Base-by-base conservation (phyloP, 2,888 invertebrate species). In the Zygaena filipendulae region DNA sequence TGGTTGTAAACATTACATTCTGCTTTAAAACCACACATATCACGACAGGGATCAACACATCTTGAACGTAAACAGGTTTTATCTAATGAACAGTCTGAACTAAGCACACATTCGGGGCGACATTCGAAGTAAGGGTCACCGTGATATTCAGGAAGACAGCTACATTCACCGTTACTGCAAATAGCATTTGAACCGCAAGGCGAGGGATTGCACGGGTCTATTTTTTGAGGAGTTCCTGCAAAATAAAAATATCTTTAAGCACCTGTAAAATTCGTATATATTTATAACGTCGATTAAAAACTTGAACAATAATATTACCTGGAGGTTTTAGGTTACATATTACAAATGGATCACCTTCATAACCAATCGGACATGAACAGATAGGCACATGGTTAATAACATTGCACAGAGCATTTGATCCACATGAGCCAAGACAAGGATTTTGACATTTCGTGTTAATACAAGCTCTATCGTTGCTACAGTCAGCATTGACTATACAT, bases 11-110 rank as follows among this genome's bases (percentile, higher is more conserved):
- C 89, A 47, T 87, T 86, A 52, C 93, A 93, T 31, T 87, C 79
- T 2, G 92, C 88, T 52, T 87, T 87, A 27, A 82, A 67, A 6
- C 91, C 93, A 53, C 93, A 94, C 46, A 87, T 87, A 38, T 88
- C 88, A n/a, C 85, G 84, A 47, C 94, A 94, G 3, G 94, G 93
- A 66, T 94, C 86, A n/a, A 83, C 68, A 53, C 95, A 95, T 67
- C 91, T 91, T 33, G 87, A 88, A 35, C 86, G 83, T 18, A 89
- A 71, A 52, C 95, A 95, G 10, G 92, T 88, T 52, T 84, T 86
- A 51, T 90, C 86, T 26, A 84, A 70, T 1, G 88, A 75, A 63
- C 94, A 95, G 50, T 93, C 92, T 0, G 87, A 83, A 55, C 88
- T 92, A 2, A 90, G 62, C 1, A 90, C 84, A 61, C 93, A 94